phyloP scores from a whole-genome alignment of 2,888 invertebrate species.

The Trichogramma evanescens region DNA sequence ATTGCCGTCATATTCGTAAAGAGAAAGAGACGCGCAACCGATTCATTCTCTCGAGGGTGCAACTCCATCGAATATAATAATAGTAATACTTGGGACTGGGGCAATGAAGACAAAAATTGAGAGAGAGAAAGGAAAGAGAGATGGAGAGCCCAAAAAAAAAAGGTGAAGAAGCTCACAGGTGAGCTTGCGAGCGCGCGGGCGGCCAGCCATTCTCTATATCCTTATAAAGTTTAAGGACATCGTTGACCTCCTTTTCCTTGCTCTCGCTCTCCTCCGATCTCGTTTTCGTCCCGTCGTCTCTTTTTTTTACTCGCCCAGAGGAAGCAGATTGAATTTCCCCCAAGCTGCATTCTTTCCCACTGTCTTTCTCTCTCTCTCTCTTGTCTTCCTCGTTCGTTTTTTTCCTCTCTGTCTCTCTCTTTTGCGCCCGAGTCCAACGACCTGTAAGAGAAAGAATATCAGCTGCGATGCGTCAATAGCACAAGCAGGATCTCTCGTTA shows the following conservation, averaged over 20 bases:
- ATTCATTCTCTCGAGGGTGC: too few relatives aligned
- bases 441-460: background rate
- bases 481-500: slow-evolving; percentile 6
- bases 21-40: too few relatives aligned
- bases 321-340: slow-evolving; percentile 34
- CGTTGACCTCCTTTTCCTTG: slow-evolving; percentile 39
- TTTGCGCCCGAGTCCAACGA: background rate
- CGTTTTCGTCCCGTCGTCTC: slow-evolving; percentile 27
- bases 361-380: slow-evolving; percentile 9
- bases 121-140: background rate
- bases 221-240: slow-evolving; percentile 41
- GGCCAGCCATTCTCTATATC: slow-evolving; percentile 29
- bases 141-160: background rate
- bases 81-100: background rate
- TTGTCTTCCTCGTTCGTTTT: slow-evolving; percentile 14
- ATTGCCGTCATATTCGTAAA: too few relatives aligned
- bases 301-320: slow-evolving; percentile 28
- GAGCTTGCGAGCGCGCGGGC: slow-evolving; percentile 29
- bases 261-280: slow-evolving; percentile 16
- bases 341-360: background rate
- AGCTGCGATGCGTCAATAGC: background rate
- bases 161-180: background rate
- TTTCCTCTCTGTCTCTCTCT: background rate
- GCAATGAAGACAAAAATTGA: slow-evolving; percentile 1
- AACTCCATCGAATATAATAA: too few relatives aligned